Evolutionary conservation across 2,113 vertebrate species (phyloP).

Genomic region (Phalacrocorax carbo): DNA sequence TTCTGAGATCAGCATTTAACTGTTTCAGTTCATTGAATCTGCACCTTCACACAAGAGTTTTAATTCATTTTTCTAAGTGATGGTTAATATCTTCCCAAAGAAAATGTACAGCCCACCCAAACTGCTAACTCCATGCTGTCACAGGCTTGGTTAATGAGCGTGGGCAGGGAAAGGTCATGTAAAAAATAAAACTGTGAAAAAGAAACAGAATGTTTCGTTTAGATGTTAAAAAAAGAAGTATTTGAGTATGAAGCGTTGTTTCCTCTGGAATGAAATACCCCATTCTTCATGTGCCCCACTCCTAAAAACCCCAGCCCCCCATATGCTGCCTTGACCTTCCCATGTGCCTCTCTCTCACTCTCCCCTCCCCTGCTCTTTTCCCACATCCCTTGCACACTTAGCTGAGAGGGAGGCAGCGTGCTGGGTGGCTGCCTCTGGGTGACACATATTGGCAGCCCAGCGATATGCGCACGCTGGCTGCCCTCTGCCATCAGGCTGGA

Average conservation of each 20-base stretch:
- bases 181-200: not conserved
- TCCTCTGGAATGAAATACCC: not conserved
- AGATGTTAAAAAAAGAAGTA: not conserved
- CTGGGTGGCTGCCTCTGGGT: not conserved
- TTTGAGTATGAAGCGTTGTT: not conserved
- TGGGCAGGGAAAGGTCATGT: not conserved
- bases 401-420: fast-evolving
- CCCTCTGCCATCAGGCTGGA: not conserved
- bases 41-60: not conserved
- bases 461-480: fast-evolving
- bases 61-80: not conserved
- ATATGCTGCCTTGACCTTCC: not conserved
- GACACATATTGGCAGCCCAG: fast-evolving
- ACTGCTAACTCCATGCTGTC: not conserved
- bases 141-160: not conserved
- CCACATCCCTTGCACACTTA: not conserved
- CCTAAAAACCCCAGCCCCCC: not conserved
- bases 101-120: not conserved
- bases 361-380: not conserved
- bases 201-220: not conserved
- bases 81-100: not conserved
- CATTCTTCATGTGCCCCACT: not conserved
- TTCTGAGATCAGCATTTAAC: conserved; percentile 43
- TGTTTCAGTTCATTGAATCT: not conserved
- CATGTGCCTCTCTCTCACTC: fast-evolving